Percentiles rank a stretch among this genome's conserved stretches.
Conservation (phyloP, 2,888 invertebrate species). For the Oscheius onirici region DNA sequence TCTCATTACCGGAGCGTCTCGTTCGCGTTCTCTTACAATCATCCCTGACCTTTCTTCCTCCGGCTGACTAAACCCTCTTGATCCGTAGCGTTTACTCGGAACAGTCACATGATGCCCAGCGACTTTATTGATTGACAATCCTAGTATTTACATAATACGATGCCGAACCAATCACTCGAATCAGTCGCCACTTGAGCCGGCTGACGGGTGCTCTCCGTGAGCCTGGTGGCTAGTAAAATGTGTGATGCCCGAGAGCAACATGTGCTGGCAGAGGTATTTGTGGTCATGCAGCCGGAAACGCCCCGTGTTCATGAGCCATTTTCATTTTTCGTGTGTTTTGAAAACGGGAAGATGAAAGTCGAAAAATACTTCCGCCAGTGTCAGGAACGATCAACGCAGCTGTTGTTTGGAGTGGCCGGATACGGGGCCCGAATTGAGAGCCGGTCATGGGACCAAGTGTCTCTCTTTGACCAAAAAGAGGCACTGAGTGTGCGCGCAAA, state of each 20-base stretch:
- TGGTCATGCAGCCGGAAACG: conserved; percentile 9
- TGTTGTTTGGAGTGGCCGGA: neutral
- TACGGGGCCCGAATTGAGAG: neutral
- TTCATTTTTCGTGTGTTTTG: too few species aligned
- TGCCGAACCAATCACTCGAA: conserved; percentile 29
- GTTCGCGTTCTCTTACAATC: neutral
- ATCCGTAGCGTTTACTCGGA: neutral
- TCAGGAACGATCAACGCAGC: neutral
- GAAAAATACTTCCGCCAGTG: neutral
- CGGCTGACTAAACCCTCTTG: neutral
- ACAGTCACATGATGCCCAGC: conserved; percentile 1
- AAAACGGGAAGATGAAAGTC: too few species aligned
- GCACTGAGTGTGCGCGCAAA: neutral
- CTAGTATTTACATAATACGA: conserved; percentile 25
- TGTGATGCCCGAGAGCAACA: conserved; percentile 19
- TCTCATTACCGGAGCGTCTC: neutral
- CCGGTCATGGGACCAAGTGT: conserved; percentile 12
- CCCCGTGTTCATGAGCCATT: neutral
- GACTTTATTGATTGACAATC: conserved; percentile 18
- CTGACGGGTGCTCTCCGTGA: conserved; percentile 14
- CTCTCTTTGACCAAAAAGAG: neutral
- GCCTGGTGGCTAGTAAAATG: conserved; percentile 26
- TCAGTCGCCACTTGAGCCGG: conserved; percentile 28
- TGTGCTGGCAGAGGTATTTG: conserved; percentile 18
- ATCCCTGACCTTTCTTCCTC: neutral